These are phyloP conservation scores for Maccullochella peelii DNA, from an alignment of 2,113 vertebrate genomes.

Conservation along the genomic window DNA sequence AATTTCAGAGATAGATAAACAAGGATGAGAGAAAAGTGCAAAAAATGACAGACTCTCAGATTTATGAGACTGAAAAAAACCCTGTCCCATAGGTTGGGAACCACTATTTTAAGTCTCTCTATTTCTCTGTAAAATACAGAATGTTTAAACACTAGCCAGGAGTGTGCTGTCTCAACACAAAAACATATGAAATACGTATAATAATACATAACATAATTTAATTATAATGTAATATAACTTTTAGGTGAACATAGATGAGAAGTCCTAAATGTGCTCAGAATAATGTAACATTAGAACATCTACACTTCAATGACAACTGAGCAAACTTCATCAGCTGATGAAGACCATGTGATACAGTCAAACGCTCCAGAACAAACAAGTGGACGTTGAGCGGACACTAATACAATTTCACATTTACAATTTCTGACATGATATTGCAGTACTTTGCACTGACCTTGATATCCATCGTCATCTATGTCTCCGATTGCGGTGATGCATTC, in stretches of 20 bases:
- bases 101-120: not conserved
- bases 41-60: not conserved
- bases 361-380: not conserved
- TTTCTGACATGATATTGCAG: not conserved
- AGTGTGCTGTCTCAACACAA: not conserved
- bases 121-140: not conserved
- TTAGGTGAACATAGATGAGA: not conserved
- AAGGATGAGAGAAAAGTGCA: too few species aligned
- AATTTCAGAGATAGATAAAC: not conserved
- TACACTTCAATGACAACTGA: not conserved
- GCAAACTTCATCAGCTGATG: not conserved
- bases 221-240: not conserved
- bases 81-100: not conserved
- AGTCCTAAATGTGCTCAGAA: not conserved
- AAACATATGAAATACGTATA: not conserved
- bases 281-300: not conserved
- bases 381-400: not conserved
- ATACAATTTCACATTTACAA: too few species aligned
- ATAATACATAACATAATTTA: not conserved
- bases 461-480: slow-evolving; percentile 95
- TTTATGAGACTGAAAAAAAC: slow-evolving; percentile 9
- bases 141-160: not conserved
- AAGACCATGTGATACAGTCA: not conserved
- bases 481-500: slow-evolving; percentile 91
- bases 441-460: slow-evolving; percentile 86